Evolutionary conservation across 2,888 invertebrate genomes (phyloP).

Genomic region (Andrena chrysosceles): DNA sequence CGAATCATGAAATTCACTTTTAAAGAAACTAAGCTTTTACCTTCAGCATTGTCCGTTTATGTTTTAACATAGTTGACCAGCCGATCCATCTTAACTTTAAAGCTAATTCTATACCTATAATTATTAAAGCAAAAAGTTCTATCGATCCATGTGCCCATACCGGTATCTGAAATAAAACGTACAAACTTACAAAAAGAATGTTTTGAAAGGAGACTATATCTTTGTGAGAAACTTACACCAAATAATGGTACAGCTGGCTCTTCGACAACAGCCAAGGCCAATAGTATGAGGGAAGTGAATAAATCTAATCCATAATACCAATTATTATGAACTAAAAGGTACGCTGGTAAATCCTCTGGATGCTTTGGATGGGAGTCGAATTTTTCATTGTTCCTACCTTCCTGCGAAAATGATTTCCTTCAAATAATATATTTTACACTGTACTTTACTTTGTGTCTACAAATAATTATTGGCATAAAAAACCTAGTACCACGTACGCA

Average conservation of each 20-base stretch:
- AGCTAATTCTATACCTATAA: conserved; percentile 92
- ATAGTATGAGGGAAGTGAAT: conserved; percentile 90
- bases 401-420: conserved; percentile 85
- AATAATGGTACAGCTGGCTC: conserved; percentile 92
- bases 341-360: conserved; percentile 93
- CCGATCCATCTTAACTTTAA: conserved; percentile 95
- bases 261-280: conserved; percentile 92
- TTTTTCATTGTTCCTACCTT: conserved; percentile 96
- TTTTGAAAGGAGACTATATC: not conserved
- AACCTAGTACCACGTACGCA: not conserved
- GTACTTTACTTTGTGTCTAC: not conserved
- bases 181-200: conserved; percentile 5
- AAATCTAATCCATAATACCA: conserved; percentile 95
- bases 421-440: conserved; percentile 11
- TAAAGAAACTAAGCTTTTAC: conserved; percentile 84
- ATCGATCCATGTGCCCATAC: conserved; percentile 93
- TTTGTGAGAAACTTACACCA: conserved; percentile 85
- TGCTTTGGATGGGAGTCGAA: conserved; percentile 95
- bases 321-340: conserved; percentile 93
- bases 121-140: conserved; percentile 91
- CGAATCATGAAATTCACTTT: conserved; percentile 7
- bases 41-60: conserved; percentile 94
- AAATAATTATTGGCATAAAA: not conserved
- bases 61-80: conserved; percentile 92
- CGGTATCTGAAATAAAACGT: conserved; percentile 86